phyloP scores from a whole-genome alignment of 2,888 invertebrate genomes.

The Meiosimyza platycephala region DNA sequence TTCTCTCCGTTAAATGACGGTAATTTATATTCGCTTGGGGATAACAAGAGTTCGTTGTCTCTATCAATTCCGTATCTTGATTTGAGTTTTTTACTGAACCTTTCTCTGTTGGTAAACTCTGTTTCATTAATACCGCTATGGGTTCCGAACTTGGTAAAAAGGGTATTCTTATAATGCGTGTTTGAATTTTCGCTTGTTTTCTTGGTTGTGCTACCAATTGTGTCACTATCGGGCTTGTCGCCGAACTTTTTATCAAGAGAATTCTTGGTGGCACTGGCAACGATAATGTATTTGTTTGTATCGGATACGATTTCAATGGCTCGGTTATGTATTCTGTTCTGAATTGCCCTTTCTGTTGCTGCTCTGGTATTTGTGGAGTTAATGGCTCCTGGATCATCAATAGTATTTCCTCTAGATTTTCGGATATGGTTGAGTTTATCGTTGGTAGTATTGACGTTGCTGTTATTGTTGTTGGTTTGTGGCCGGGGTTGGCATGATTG shows the following conservation, averaged over 20 bases:
- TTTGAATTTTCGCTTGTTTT: constrained; percentile 47
- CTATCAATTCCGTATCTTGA: constrained; percentile 47
- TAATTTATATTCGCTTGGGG: constrained; percentile 7
- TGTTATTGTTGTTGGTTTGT: constrained; percentile 51
- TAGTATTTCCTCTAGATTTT: constrained; percentile 58
- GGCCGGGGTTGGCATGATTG: constrained; percentile 60
- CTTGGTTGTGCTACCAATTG: background rate
- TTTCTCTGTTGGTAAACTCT: constrained; percentile 46
- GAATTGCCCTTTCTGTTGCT: constrained; percentile 32
- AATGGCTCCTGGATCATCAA: constrained; percentile 62
- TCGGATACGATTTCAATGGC: constrained; percentile 2
- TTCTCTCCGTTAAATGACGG: constrained; percentile 1
- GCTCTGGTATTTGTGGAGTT: constrained; percentile 6
- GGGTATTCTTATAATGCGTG: constrained; percentile 58
- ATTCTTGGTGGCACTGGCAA: constrained; percentile 18
- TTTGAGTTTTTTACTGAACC: constrained; percentile 49
- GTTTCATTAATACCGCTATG: constrained; percentile 53
- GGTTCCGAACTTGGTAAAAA: constrained; percentile 62
- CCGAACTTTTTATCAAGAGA: constrained; percentile 23
- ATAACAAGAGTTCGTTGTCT: background rate
- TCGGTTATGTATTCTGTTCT: constrained; percentile 3
- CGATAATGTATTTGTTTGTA: constrained; percentile 7
- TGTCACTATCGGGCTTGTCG: background rate
- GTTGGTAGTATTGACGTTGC: constrained; percentile 42
- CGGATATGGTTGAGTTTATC: constrained; percentile 51